These are phyloP conservation scores for Tricholaema leucomelas DNA, from an alignment of 2,113 vertebrate genomes.

Conservation along the genomic window DNA sequence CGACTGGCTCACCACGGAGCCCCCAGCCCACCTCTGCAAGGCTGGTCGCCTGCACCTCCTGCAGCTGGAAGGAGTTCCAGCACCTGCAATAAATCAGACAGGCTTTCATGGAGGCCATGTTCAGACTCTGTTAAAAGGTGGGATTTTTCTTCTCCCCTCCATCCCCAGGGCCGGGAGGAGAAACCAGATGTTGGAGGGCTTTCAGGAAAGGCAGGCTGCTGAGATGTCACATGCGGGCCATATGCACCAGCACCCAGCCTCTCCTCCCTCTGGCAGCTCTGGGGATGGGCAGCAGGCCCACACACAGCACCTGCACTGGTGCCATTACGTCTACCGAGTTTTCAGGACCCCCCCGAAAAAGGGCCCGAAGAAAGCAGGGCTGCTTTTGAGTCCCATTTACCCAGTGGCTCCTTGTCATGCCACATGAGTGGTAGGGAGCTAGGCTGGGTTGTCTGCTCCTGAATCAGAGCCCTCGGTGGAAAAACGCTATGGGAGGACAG, in stretches of 20 bases:
- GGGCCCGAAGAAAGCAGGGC: neutral
- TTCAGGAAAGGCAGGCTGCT: constrained; percentile 59
- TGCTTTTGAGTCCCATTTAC: neutral
- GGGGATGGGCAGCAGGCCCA: neutral
- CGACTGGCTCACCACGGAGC: rapidly evolving
- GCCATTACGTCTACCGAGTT: neutral
- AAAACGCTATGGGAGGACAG: neutral
- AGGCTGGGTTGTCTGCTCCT: neutral
- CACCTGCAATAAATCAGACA: neutral
- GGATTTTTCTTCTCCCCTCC: constrained; percentile 44
- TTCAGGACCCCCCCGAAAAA: neutral
- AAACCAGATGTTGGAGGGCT: constrained; percentile 55
- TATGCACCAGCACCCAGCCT: neutral
- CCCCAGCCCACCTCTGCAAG: neutral
- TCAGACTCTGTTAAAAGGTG: constrained; percentile 59
- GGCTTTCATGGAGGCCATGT: constrained; percentile 19
- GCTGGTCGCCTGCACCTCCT: constrained; percentile 6
- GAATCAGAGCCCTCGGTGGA: neutral
- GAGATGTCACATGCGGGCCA: constrained; percentile 51
- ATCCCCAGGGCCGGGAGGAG: constrained; percentile 35
- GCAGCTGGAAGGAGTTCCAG: neutral
- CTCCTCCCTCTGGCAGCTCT: neutral
- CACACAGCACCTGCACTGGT: neutral
- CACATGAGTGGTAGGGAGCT: rapidly evolving
- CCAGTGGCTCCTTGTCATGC: neutral